These are phyloP conservation scores for Trachops cirrhosus DNA, from an alignment of 2,797 vertebrate genomes.

Conservation along the genomic window DNA sequence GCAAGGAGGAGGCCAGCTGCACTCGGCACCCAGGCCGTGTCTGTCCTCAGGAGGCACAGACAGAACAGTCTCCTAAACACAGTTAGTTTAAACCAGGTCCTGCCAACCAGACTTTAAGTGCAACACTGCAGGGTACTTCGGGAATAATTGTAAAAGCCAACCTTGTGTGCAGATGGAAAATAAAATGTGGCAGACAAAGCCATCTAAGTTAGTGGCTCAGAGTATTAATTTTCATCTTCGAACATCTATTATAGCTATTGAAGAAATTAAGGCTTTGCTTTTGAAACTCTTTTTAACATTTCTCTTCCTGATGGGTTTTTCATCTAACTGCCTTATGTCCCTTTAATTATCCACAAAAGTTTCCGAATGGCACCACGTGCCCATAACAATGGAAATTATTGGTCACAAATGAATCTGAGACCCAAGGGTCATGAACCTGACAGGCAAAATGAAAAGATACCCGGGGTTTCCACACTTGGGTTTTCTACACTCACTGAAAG, in stretches of 20 bases:
- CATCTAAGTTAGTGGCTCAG: not conserved
- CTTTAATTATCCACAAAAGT: slow-evolving; percentile 21
- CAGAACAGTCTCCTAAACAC: not conserved
- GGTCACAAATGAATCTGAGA: not conserved
- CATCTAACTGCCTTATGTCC: not conserved
- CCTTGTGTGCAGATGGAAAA: not conserved
- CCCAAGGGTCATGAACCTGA: not conserved
- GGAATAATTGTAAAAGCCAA: not conserved
- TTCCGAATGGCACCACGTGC: not conserved
- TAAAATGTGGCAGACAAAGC: not conserved
- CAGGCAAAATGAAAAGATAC: not conserved
- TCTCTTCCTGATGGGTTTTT: slow-evolving; percentile 47
- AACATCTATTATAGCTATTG: not conserved
- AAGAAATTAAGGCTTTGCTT: slow-evolving; percentile 41
- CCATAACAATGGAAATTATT: not conserved
- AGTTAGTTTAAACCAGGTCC: not conserved
- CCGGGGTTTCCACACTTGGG: not conserved
- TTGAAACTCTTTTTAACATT: slow-evolving; percentile 13
- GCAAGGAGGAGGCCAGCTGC: not conserved
- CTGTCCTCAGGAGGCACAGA: not conserved
- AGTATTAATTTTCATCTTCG: slow-evolving; percentile 17
- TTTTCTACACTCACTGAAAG: not conserved
- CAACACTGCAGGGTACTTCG: not conserved
- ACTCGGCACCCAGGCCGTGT: too few relatives aligned
- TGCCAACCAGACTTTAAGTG: not conserved